Base-by-base conservation (phyloP, 2,113 vertebrate species). In the Lethenteron camtschaticum region DNA sequence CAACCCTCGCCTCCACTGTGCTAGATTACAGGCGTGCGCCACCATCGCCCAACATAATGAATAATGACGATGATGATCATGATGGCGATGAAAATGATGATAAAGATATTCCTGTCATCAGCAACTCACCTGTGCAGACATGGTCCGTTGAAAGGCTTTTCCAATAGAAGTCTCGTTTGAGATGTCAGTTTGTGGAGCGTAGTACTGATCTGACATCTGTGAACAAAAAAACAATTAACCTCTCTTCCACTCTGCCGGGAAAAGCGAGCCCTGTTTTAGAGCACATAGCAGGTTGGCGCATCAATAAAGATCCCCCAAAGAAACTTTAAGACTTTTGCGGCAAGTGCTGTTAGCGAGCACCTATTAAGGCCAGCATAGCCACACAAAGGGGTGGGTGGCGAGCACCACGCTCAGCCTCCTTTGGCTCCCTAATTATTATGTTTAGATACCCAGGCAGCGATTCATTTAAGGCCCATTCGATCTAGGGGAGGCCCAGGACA, bases 131-230 rank as follows among this genome's bases (percentile, higher is more conserved):
- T 99, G 94, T 78, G 94, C 94, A 57, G 94, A 99, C 77, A 99
- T 97, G 1, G 94, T 99, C 69, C 94, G 85, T 80, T 99, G 94
- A 80, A 99, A 99, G 76, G 90, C 96, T 82, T 99, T 99, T 76
- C 90, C 94, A 59, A 92, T 97, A 70, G 94, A 99, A 0, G 94
- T 99, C 81, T 99, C 94, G 16, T 99, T 99, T 72, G 94, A 99
- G 56, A 99, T 83, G 0, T 99, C 96, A 73, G 92, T 97, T 80
- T 99, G 94, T 5, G 94, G 94, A 69, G 92, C 88, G 90, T 90
- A 99, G 69, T 96, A 99, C 77, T 99, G 92, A 75, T 99, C 94
- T 13, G 94, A 97, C 94, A 99, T 99, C 94, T 99, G 79, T 71
- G 76, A 4, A 10, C 57, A 78, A 74, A 71, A 11, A 12, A 76